These are phyloP conservation scores for Nomada lathburiana DNA, from an alignment of 2,888 invertebrate genomes.

Conservation along the genomic window DNA sequence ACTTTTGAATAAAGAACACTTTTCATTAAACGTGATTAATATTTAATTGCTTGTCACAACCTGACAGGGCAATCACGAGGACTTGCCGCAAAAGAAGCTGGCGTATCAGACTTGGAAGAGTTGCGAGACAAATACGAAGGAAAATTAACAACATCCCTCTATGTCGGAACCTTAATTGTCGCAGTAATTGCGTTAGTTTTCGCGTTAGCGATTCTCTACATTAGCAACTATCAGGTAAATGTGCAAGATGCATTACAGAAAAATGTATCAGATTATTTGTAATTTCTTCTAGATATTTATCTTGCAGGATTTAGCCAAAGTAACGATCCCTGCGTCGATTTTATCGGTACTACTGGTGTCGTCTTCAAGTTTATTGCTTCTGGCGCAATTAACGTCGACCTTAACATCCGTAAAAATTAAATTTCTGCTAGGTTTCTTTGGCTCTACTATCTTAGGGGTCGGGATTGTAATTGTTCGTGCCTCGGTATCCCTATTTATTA, in stretches of 20 bases:
- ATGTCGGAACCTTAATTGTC: slow-evolving; percentile 90
- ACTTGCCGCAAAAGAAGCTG: slow-evolving; percentile 45
- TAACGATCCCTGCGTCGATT: slow-evolving; percentile 84
- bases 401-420: slow-evolving; percentile 73
- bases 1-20: neutral
- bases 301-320: slow-evolving; percentile 85
- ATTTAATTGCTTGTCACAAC: neutral
- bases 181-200: slow-evolving; percentile 87
- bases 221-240: slow-evolving; percentile 87
- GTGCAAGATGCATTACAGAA: neutral
- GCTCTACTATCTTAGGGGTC: slow-evolving; percentile 86
- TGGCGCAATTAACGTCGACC: slow-evolving; percentile 82
- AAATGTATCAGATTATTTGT: neutral
- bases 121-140: slow-evolving; percentile 82
- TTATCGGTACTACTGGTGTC: slow-evolving; percentile 87
- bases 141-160: slow-evolving; percentile 89
- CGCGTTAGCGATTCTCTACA: slow-evolving; percentile 87
- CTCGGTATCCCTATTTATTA: slow-evolving; percentile 90
- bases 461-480: slow-evolving; percentile 88
- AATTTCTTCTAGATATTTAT: neutral
- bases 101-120: slow-evolving; percentile 79
- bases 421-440: slow-evolving; percentile 85
- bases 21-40: neutral
- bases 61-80: neutral
- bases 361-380: slow-evolving; percentile 87